These are phyloP conservation scores for Neuroterus valhalla DNA, from an alignment of 1,140 invertebrate species.

Conservation along the genomic window DNA sequence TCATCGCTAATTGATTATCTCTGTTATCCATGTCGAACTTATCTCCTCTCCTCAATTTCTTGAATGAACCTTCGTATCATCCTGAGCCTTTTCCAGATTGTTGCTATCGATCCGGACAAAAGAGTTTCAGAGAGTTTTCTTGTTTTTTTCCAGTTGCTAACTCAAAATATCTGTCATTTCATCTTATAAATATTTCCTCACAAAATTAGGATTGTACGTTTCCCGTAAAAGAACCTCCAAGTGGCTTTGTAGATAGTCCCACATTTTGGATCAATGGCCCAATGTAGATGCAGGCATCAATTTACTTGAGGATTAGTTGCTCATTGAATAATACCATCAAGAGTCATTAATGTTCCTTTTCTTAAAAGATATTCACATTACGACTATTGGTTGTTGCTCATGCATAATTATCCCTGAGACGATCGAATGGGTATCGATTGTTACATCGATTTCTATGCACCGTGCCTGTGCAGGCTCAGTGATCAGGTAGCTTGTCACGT, in stretches of 20 bases:
- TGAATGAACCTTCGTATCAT: constrained; percentile 22
- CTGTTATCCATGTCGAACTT: constrained; percentile 26
- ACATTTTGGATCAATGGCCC: too few relatives aligned
- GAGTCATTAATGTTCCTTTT: background rate
- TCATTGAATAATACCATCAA: background rate
- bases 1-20: constrained; percentile 35
- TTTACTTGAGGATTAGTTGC: too few relatives aligned
- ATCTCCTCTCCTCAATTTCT: constrained; percentile 27
- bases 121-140: too few relatives aligned
- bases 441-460: constrained; percentile 29
- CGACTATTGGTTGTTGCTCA: constrained; percentile 16
- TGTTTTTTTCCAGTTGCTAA: too few relatives aligned
- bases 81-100: constrained; percentile 17
- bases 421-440: constrained; percentile 18
- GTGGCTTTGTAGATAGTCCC: too few relatives aligned
- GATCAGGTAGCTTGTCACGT: constrained; percentile 54
- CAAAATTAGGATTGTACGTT: too few relatives aligned
- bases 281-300: too few relatives aligned
- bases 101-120: background rate
- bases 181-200: too few relatives aligned
- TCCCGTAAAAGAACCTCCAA: too few relatives aligned
- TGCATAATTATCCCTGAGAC: constrained; percentile 17
- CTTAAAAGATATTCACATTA: background rate
- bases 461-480: constrained; percentile 37
- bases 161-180: too few relatives aligned